phyloP scores from a whole-genome alignment of 2,113 vertebrate species.

The Neolamprologus sp. region DNA sequence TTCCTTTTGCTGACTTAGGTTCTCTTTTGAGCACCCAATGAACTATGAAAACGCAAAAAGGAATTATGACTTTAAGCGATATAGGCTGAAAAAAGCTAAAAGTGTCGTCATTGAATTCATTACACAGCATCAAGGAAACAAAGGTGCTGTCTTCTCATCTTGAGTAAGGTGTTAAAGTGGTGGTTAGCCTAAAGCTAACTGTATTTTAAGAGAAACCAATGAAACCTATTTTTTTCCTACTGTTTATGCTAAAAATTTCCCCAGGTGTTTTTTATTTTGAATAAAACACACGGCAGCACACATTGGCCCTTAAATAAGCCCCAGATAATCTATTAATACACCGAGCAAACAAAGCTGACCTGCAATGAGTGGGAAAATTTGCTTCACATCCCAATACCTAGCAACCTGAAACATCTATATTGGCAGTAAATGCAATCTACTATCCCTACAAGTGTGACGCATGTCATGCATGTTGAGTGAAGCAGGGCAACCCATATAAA shows the following conservation, averaged over 20 bases:
- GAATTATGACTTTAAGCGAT: neutral
- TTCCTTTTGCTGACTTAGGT: neutral
- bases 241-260: neutral
- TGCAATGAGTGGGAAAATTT: neutral
- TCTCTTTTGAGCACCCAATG: neutral
- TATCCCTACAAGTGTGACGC: neutral
- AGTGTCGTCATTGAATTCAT: neutral
- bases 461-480: neutral
- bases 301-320: neutral
- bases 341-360: slow-evolving; percentile 1
- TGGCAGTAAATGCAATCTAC: neutral
- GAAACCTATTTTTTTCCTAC: neutral
- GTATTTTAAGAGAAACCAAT: neutral
- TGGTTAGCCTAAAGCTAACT: neutral
- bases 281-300: neutral
- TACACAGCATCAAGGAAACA: neutral
- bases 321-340: neutral
- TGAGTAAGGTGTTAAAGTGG: neutral
- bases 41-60: neutral
- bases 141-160: neutral
- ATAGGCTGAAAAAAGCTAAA: neutral
- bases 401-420: slow-evolving; percentile 6
- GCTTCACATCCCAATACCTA: neutral
- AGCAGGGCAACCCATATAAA: slow-evolving; percentile 4
- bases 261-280: neutral